These are phyloP conservation scores for Coenobita brevimanus DNA, from an alignment of 1,140 invertebrate species.

Conservation along the genomic window DNA sequence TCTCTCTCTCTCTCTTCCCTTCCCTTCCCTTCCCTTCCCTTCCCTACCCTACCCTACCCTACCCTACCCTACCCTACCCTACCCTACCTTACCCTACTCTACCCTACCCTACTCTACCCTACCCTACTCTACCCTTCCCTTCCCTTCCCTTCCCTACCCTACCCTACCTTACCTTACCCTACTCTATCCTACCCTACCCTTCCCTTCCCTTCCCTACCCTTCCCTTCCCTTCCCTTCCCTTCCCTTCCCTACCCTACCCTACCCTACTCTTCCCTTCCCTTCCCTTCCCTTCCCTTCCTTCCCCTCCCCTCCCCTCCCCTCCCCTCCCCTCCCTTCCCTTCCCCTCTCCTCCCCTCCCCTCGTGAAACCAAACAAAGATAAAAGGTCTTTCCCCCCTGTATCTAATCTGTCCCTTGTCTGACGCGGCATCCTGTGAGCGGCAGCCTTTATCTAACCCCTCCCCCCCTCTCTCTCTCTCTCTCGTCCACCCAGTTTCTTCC, in stretches of 20 bases:
- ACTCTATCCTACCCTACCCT: background rate
- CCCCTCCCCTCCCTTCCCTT: background rate
- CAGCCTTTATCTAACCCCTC: too few species aligned
- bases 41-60: background rate
- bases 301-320: background rate
- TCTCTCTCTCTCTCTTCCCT: too few species aligned
- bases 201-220: background rate
- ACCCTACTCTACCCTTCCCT: background rate
- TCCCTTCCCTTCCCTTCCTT: background rate
- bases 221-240: background rate
- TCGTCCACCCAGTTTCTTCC: background rate
- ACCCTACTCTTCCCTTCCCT: background rate
- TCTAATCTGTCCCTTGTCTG: too few species aligned
- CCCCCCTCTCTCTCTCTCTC: background rate
- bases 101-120: background rate
- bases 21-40: too few species aligned
- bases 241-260: background rate
- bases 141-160: background rate
- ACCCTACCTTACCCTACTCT: background rate
- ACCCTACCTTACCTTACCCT: background rate
- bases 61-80: background rate
- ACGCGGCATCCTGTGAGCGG: too few species aligned
- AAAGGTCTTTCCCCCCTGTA: too few species aligned
- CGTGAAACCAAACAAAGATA: background rate
- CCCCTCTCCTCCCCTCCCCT: background rate